Percentiles rank a stretch among this genome's conserved stretches.
Conservation (phyloP, 2,888 invertebrate genomes). For the Eumacrocentrus americanus region DNA sequence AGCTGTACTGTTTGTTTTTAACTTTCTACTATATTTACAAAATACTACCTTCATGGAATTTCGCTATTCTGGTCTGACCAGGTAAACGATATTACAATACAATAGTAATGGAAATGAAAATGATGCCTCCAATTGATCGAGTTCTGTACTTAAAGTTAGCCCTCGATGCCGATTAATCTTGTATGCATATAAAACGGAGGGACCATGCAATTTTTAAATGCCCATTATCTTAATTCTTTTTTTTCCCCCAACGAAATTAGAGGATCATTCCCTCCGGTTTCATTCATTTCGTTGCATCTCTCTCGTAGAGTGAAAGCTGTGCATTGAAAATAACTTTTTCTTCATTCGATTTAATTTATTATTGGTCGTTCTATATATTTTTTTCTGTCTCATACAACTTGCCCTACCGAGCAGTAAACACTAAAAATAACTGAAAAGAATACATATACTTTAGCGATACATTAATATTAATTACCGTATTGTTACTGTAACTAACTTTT, state of each 20-base stretch:
- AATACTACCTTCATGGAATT: slow-evolving; percentile 26
- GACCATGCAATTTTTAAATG: slow-evolving; percentile 28
- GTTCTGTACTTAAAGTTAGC: slow-evolving; percentile 44
- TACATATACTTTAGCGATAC: slow-evolving; percentile 42
- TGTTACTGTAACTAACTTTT: slow-evolving; percentile 59
- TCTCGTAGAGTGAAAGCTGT: slow-evolving; percentile 12
- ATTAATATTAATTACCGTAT: slow-evolving; percentile 58
- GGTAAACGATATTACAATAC: too few relatives aligned
- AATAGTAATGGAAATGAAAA: too few relatives aligned
- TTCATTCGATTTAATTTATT: neutral
- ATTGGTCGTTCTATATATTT: slow-evolving; percentile 9
- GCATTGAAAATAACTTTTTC: slow-evolving; percentile 1
- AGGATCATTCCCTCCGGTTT: slow-evolving; percentile 23
- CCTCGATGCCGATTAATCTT: slow-evolving; percentile 26
- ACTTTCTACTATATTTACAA: slow-evolving; percentile 51
- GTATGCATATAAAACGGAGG: slow-evolving; percentile 26
- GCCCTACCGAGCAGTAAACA: slow-evolving; percentile 51
- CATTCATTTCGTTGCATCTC: neutral
- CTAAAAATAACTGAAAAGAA: slow-evolving; percentile 46
- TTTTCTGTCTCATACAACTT: slow-evolving; percentile 44
- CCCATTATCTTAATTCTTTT: slow-evolving; percentile 9
- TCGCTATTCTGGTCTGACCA: slow-evolving; percentile 13
- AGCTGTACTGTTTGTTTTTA: slow-evolving; percentile 57
- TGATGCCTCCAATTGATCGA: slow-evolving; percentile 34
- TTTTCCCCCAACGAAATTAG: neutral